Base-by-base conservation (phyloP, 2,888 invertebrate genomes). In the Netelia inedita region DNA sequence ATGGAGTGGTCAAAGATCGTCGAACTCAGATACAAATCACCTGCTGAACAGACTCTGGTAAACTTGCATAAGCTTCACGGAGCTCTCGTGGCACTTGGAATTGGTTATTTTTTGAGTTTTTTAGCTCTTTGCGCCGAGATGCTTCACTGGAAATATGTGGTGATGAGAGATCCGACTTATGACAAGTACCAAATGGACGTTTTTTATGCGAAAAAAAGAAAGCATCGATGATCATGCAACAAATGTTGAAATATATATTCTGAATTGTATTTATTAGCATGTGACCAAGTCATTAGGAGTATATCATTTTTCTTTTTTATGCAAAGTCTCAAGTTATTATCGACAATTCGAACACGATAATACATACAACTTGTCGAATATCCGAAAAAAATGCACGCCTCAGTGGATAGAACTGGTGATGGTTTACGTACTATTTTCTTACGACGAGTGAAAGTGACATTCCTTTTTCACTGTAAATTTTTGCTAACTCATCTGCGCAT, bases 51-150 rank as follows among this genome's bases (percentile, higher is more conserved):
- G 92, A 97, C 97, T 3, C 91, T 97, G 14, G 97, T 98, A 95
- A 96, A 97, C 93, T 94, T 97, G 88, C 95, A 95, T 87, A 98
- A 98, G 91, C 95, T 98, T 63, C 97, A 97, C 92, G 97, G 97
- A 61, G 97, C 96, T 2, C 95, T 97, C 85, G 95, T 97, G 55
- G 96, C 96, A 6, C 92, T 98, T n/a, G 95, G 94, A 1, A 94
- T 96, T 66, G 98, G 98, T 0, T 97, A 96, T 90, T 92, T 95
- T 19, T 84, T 96, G 2, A 95, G 96, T 87, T 88, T 95, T 0
- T 28, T 95, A 0, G 94, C 94, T 46, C 92, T 97, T 0, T 88
- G 96, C 1, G 94, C 94, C 0, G 98, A 98, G 94, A 91, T 95
- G 28, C 89, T 96, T 78, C 95, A 97, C 91, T 97, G 97, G 95